Evolutionary conservation across 2,888 invertebrate species (phyloP).

Genomic region (Drosophila koepferae): DNA sequence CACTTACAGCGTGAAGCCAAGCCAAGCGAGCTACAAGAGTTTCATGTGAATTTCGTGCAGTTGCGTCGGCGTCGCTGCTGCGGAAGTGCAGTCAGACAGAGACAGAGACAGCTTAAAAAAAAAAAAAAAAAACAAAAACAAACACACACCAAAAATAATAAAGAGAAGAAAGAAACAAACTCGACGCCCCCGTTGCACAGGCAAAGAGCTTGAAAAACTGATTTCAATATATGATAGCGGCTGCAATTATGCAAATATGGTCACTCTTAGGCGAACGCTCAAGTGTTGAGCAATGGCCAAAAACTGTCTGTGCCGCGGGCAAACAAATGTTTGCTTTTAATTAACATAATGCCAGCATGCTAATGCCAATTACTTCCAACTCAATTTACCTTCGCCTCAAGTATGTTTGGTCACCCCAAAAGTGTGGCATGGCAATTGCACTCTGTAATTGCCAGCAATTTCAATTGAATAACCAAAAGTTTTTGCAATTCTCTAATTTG

Average conservation of each 20-base stretch:
- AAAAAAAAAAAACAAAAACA: not conserved
- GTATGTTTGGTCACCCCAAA: constrained; percentile 11
- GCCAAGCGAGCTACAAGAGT: constrained; percentile 13
- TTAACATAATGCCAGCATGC: constrained; percentile 9
- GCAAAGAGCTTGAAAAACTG: constrained; percentile 32
- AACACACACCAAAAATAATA: not conserved
- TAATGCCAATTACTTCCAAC: constrained; percentile 4
- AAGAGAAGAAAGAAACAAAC: not conserved
- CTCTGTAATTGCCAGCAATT: constrained; percentile 1
- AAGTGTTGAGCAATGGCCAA: constrained; percentile 3
- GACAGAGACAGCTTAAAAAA: constrained; percentile 3
- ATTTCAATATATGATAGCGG: constrained; percentile 35
- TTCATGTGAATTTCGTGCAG: constrained; percentile 46
- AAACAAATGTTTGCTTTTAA: constrained; percentile 1
- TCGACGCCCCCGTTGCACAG: constrained; percentile 34
- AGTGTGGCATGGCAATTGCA: not conserved
- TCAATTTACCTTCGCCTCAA: not conserved
- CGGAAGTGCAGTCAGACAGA: constrained; percentile 65
- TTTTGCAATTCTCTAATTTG: not conserved
- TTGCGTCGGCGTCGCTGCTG: constrained; percentile 40
- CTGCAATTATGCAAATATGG: constrained; percentile 52
- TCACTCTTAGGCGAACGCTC: constrained; percentile 26
- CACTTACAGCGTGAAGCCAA: constrained; percentile 20
- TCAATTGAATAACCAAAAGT: not conserved
- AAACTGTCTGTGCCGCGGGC: not conserved